phyloP scores from a whole-genome alignment of 1,140 invertebrate genomes.

The Matsumurasca onukii region DNA sequence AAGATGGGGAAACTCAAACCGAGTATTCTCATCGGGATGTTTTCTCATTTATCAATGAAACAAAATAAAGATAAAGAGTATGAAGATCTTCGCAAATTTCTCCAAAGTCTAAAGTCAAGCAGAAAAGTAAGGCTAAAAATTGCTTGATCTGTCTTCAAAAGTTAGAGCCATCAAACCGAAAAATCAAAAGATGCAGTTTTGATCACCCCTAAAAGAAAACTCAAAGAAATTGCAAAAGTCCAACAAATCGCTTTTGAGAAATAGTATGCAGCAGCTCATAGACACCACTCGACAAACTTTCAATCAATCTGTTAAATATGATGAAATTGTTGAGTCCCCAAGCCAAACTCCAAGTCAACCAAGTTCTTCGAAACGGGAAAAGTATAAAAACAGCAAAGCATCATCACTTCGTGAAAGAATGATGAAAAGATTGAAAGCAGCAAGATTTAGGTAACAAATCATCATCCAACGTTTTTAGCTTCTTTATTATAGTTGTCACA shows the following conservation, averaged over 20 bases:
- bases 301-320: not conserved
- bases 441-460: conserved; percentile 64
- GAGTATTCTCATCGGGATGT: conserved; percentile 16
- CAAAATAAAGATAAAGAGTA: conserved; percentile 9
- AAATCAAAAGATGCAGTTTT: no score
- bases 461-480: no score
- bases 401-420: conserved; percentile 54
- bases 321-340: conserved; percentile 1
- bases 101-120: not conserved
- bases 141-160: no score
- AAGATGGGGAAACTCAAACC: conserved; percentile 8
- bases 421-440: conserved; percentile 56
- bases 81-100: conserved; percentile 3
- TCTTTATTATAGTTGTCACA: no score
- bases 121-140: conserved; percentile 3
- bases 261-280: not conserved
- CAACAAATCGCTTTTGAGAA: not conserved
- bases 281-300: not conserved
- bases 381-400: conserved; percentile 35
- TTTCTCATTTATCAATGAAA: not conserved
- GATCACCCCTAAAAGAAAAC: no score
- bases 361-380: conserved; percentile 27
- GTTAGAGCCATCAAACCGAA: no score
- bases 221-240: not conserved
- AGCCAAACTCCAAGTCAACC: no score